Percentiles rank a stretch among this genome's conserved stretches.
Conservation (phyloP, 2,888 invertebrate species). For the Dryococelus australis region DNA sequence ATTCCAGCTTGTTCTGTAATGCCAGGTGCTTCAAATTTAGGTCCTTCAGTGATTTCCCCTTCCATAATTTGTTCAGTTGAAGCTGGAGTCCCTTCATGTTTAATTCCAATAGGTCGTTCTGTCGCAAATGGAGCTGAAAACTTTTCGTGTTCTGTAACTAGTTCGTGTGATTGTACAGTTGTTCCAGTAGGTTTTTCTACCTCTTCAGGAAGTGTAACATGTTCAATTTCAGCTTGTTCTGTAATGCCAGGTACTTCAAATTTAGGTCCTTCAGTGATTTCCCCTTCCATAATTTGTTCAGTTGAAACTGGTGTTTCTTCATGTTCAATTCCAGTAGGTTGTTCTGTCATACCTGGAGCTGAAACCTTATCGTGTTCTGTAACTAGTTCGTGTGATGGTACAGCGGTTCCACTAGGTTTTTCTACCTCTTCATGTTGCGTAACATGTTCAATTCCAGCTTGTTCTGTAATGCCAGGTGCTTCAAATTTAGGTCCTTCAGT, state of each 20-base stretch:
- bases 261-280: constrained; percentile 29
- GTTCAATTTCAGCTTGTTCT: constrained; percentile 29
- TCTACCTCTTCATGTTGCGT: constrained; percentile 33
- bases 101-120: constrained; percentile 5
- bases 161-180: background rate
- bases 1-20: constrained; percentile 34
- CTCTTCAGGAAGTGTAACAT: background rate
- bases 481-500: constrained; percentile 35
- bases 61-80: constrained; percentile 33
- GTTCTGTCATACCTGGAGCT: constrained; percentile 31
- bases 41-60: constrained; percentile 25
- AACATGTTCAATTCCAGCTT: constrained; percentile 28
- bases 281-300: constrained; percentile 23
- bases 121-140: background rate
- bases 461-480: constrained; percentile 35
- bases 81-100: constrained; percentile 32
- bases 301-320: constrained; percentile 25
- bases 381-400: background rate
- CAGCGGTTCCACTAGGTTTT: constrained; percentile 37
- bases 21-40: constrained; percentile 33
- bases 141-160: background rate
- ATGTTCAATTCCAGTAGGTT: too few species aligned
- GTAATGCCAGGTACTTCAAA: constrained; percentile 36
- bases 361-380: too few species aligned
- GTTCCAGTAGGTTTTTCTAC: background rate